These are phyloP conservation scores for Tylochromis polylepis DNA, from an alignment of 2,113 vertebrate genomes.

Conservation along the genomic window DNA sequence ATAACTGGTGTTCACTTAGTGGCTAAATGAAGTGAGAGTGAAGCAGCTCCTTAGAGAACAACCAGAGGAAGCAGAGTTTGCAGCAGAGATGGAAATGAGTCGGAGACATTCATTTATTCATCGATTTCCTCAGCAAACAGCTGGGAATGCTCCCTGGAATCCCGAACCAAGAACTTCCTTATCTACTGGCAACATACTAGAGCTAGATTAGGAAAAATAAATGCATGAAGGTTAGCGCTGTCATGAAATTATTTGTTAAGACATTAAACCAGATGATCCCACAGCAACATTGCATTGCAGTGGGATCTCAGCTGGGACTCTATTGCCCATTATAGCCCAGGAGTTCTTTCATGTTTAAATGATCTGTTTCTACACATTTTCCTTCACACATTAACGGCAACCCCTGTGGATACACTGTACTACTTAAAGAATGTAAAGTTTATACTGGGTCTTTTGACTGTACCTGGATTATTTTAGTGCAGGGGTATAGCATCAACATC, in stretches of 20 bases:
- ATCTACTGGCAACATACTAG: not conserved
- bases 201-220: not conserved
- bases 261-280: not conserved
- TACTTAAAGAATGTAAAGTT: not conserved
- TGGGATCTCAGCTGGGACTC: not conserved
- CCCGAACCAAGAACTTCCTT: not conserved
- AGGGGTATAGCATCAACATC: not conserved
- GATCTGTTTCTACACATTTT: not conserved
- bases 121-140: slow-evolving; percentile 1
- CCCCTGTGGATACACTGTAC: not conserved
- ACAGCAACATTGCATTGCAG: not conserved
- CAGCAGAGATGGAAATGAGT: slow-evolving; percentile 24
- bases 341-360: not conserved
- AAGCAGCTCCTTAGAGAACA: slow-evolving; percentile 17
- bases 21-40: slow-evolving; percentile 10
- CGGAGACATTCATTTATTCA: slow-evolving; percentile 28
- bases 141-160: not conserved
- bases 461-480: not conserved
- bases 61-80: not conserved
- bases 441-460: not conserved
- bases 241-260: not conserved
- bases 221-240: not conserved
- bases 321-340: not conserved
- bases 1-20: slow-evolving; percentile 5
- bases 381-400: fast-evolving